These are phyloP conservation scores for Clavelina lepadiformis DNA, from an alignment of 23 tunicate genomes.

Conservation along the genomic window DNA sequence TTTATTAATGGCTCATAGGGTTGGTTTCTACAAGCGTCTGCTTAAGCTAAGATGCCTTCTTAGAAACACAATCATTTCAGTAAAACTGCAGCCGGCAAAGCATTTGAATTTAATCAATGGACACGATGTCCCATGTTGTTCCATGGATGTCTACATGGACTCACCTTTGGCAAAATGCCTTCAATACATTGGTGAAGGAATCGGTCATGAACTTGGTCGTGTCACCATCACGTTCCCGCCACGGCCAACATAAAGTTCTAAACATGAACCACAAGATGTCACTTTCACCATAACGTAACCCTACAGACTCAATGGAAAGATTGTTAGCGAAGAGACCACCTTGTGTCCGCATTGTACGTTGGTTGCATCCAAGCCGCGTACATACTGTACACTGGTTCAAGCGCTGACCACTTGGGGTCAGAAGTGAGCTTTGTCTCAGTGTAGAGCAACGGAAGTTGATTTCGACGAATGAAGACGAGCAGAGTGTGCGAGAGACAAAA, in stretches of 20 bases:
- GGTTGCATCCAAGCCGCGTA: constrained; percentile 41
- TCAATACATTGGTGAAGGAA: constrained; percentile 20
- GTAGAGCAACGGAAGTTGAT: constrained; percentile 24
- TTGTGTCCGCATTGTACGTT: background rate
- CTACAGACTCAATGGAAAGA: too few relatives aligned
- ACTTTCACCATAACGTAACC: too few relatives aligned
- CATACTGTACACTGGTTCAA: constrained; percentile 15
- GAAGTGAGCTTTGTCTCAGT: constrained; percentile 17
- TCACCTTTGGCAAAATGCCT: constrained; percentile 44
- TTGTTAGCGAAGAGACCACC: background rate
- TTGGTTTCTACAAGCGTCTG: too few relatives aligned
- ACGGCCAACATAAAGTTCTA: constrained; percentile 48
- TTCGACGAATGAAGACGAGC: constrained; percentile 2
- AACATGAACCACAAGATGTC: background rate
- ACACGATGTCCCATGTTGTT: too few relatives aligned
- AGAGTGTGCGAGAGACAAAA: constrained; percentile 27
- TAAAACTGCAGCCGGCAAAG: too few relatives aligned
- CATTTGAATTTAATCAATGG: too few relatives aligned
- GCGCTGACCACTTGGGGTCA: constrained; percentile 26
- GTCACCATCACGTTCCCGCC: constrained; percentile 16
- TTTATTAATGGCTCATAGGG: background rate
- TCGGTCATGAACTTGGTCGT: constrained; percentile 5
- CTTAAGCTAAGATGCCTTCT: too few relatives aligned
- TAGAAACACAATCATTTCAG: too few relatives aligned
- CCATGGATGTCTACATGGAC: too few relatives aligned